Evolutionary conservation across 2,888 invertebrate genomes (phyloP).

Genomic region (Stomorhina lunata): DNA sequence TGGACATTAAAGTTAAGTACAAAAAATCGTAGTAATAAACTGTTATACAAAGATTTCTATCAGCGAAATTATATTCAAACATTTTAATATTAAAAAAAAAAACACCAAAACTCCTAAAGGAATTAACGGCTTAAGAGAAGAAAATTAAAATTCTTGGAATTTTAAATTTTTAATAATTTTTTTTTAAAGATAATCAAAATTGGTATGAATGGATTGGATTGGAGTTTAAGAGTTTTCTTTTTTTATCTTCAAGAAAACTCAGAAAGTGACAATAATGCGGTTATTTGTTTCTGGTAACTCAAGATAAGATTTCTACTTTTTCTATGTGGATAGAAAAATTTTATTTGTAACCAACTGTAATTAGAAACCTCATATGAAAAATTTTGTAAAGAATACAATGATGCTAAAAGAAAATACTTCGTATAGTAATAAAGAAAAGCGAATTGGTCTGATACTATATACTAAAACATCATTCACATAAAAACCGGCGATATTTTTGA

Average conservation of each 20-base stretch:
- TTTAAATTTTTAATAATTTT: not conserved
- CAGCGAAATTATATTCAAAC: not conserved
- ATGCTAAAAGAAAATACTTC: not conserved
- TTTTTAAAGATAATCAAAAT: too few relatives aligned
- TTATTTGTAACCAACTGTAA: slow-evolving; percentile 47
- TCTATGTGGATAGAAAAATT: too few relatives aligned
- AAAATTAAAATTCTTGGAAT: not conserved
- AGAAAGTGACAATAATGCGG: slow-evolving; percentile 64
- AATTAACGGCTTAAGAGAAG: slow-evolving; percentile 18
- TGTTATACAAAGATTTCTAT: slow-evolving; percentile 33
- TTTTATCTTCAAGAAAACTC: slow-evolving; percentile 19
- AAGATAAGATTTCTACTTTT: slow-evolving; percentile 26
- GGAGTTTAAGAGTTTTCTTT: not conserved
- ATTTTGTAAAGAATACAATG: slow-evolving; percentile 17
- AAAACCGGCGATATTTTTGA: too few relatives aligned
- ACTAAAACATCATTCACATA: too few relatives aligned
- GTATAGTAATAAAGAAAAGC: slow-evolving; percentile 14
- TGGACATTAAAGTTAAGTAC: too few relatives aligned
- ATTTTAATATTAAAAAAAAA: not conserved
- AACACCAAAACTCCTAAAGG: slow-evolving; percentile 36
- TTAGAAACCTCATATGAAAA: slow-evolving; percentile 60
- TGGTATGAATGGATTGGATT: not conserved
- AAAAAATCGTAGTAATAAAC: too few relatives aligned
- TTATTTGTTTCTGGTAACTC: slow-evolving; percentile 38
- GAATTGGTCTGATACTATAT: not conserved